phyloP scores from a whole-genome alignment of 2,888 invertebrate genomes.

The Nowickia ferox region DNA sequence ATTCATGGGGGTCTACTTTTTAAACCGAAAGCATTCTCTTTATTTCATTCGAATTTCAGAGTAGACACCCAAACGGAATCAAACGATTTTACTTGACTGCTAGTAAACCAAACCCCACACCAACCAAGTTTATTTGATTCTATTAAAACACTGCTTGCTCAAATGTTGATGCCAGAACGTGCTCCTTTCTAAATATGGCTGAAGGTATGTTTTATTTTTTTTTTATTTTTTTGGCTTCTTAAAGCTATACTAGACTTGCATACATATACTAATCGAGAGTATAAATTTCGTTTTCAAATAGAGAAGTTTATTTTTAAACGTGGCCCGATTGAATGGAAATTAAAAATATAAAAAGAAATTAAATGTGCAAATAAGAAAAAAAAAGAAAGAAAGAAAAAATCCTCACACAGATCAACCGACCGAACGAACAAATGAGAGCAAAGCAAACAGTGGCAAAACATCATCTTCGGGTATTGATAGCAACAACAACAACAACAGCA shows the following conservation, averaged over 20 bases:
- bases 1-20: too few relatives aligned
- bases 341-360: not conserved
- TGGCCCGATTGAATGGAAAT: conserved; percentile 54
- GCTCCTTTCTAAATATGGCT: conserved; percentile 5
- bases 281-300: conserved; percentile 63
- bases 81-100: too few relatives aligned
- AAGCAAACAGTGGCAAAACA: conserved; percentile 50
- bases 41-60: too few relatives aligned
- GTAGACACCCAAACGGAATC: too few relatives aligned
- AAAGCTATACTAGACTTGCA: conserved; percentile 48
- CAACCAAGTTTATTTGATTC: not conserved
- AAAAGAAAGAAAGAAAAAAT: conserved; percentile 19
- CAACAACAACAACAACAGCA: conserved; percentile 31
- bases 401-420: conserved; percentile 26
- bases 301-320: conserved; percentile 66
- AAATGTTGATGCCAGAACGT: not conserved
- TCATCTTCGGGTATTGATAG: conserved; percentile 23
- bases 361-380: conserved; percentile 3
- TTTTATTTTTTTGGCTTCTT: too few relatives aligned
- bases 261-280: conserved; percentile 17
- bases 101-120: too few relatives aligned
- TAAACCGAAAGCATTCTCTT: too few relatives aligned
- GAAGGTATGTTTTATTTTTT: not conserved
- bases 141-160: not conserved
- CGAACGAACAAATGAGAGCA: conserved; percentile 33